Conservation (phyloP, 2,888 invertebrate species). For the Azorinus chamasolen region DNA sequence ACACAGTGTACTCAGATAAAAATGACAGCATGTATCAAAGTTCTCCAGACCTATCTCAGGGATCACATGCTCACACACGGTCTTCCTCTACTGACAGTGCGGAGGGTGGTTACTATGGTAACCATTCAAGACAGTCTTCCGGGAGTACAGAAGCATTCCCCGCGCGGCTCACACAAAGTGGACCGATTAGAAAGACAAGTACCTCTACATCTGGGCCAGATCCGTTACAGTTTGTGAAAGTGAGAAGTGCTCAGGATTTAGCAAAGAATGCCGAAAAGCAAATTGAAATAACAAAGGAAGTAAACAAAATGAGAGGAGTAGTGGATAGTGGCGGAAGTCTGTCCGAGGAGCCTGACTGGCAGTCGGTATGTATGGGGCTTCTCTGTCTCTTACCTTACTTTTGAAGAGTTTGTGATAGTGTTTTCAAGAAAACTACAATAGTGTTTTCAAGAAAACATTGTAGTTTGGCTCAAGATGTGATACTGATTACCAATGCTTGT, state of each 20-base stretch:
- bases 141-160: constrained; percentile 72
- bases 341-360: constrained; percentile 81
- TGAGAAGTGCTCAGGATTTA: constrained; percentile 72
- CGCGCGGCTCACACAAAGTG: constrained; percentile 54
- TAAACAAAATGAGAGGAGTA: constrained; percentile 71
- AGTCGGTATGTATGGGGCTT: constrained; percentile 85
- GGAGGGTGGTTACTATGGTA: constrained; percentile 72
- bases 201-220: constrained; percentile 64
- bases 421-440: too few relatives aligned
- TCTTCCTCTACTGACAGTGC: constrained; percentile 81
- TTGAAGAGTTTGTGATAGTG: too few relatives aligned
- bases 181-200: constrained; percentile 49
- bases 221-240: constrained; percentile 84
- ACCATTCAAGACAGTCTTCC: constrained; percentile 81
- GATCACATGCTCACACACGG: constrained; percentile 71
- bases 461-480: too few relatives aligned
- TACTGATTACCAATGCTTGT: too few relatives aligned
- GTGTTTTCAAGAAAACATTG: too few relatives aligned
- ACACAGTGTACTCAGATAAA: constrained; percentile 55
- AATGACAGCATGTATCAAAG: constrained; percentile 73
- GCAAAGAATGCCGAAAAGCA: constrained; percentile 81
- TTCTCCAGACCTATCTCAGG: constrained; percentile 72
- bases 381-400: too few relatives aligned
- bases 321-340: constrained; percentile 2
- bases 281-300: constrained; percentile 78